These are phyloP conservation scores for Hozukius guyotensis DNA, from an alignment of 2,797 vertebrate genomes.

Conservation along the genomic window DNA sequence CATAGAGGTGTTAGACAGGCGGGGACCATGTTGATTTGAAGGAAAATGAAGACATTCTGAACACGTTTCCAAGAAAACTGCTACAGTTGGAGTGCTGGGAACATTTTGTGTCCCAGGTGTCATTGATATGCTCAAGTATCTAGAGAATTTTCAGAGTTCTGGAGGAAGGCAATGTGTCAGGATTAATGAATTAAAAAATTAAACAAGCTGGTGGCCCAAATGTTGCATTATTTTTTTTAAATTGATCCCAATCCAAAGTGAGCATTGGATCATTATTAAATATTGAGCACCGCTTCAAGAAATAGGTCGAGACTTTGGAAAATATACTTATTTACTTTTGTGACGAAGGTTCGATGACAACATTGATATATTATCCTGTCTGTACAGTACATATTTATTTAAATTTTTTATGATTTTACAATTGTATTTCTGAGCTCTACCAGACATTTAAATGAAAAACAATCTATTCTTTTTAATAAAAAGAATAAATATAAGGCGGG, in stretches of 20 bases:
- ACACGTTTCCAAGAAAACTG: conserved; percentile 26
- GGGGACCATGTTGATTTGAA: conserved; percentile 35
- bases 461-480: no score
- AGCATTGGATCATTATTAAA: not conserved
- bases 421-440: no score
- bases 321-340: not conserved
- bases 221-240: not conserved
- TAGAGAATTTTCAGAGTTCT: conserved; percentile 27
- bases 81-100: conserved; percentile 6
- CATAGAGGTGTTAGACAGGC: conserved; percentile 41
- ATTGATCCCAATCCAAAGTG: not conserved
- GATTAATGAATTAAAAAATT: not conserved
- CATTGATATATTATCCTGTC: not conserved
- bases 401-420: no score
- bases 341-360: not conserved
- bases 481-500: no score
- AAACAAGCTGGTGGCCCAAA: not conserved
- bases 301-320: not conserved
- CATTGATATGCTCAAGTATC: not conserved
- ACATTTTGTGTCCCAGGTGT: conserved; percentile 19
- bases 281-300: not conserved
- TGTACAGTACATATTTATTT: no score
- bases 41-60: conserved; percentile 30
- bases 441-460: no score
- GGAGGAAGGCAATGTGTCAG: conserved; percentile 3